phyloP scores from a whole-genome alignment of 1,140 invertebrate genomes.

The Drosophila murphyi region DNA sequence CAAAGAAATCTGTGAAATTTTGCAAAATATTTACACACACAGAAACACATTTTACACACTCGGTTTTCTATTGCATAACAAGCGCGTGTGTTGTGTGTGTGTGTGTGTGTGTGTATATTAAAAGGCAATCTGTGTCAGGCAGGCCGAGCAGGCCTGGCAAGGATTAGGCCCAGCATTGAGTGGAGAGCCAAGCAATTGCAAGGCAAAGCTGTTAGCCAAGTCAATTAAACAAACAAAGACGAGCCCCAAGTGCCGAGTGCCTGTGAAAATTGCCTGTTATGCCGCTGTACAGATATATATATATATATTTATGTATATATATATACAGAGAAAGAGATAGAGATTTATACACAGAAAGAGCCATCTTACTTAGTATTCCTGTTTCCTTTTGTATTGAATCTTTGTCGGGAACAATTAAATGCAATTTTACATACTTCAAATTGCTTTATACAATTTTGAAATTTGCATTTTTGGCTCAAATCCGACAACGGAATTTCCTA shows the following conservation, averaged over 20 bases:
- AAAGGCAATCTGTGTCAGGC: conserved; percentile 42
- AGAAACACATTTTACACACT: conserved; percentile 17
- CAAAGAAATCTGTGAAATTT: conserved; percentile 75
- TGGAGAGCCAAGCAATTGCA: conserved; percentile 13
- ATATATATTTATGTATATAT: no score
- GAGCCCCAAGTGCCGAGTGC: conserved; percentile 45
- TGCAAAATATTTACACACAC: conserved; percentile 76
- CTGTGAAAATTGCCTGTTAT: conserved; percentile 76
- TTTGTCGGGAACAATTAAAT: conserved; percentile 81
- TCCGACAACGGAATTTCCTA: conserved; percentile 11
- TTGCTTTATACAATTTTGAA: conserved; percentile 76
- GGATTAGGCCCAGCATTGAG: conserved; percentile 15
- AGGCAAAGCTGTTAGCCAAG: conserved; percentile 64
- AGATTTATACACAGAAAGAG: background rate
- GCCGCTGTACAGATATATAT: conserved; percentile 19
- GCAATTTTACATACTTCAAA: conserved; percentile 80
- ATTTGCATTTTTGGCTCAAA: conserved; percentile 64
- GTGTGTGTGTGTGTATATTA: background rate
- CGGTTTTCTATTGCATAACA: conserved; percentile 62
- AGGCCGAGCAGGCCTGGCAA: conserved; percentile 23
- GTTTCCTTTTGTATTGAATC: conserved; percentile 66
- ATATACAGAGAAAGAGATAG: background rate
- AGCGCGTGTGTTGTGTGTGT: conserved; percentile 30
- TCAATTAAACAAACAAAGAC: conserved; percentile 81
- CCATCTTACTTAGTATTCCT: conserved; percentile 50